phyloP scores from a whole-genome alignment of 2,888 invertebrate species.

The Ferrisia virgata region DNA sequence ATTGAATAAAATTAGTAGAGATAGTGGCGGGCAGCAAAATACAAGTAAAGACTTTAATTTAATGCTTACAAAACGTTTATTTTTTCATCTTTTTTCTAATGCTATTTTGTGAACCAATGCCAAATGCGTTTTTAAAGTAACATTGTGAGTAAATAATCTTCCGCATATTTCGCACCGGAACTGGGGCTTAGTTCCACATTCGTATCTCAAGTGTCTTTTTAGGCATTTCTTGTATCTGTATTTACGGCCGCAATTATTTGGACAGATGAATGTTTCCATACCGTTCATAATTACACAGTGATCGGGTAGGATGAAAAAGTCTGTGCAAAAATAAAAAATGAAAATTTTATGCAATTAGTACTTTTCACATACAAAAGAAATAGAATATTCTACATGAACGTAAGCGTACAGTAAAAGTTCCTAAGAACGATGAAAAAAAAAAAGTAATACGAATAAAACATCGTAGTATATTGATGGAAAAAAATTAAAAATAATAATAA shows the following conservation, averaged over 20 bases:
- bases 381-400: background rate
- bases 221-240: conserved; percentile 45
- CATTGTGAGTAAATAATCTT: conserved; percentile 49
- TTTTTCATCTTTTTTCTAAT: background rate
- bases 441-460: too few species aligned
- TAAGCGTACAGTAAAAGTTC: background rate
- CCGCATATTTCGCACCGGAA: background rate
- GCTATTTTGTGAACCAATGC: conserved; percentile 44
- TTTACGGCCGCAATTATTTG: conserved; percentile 45
- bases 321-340: background rate
- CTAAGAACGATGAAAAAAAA: too few species aligned
- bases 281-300: too few species aligned
- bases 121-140: conserved; percentile 32
- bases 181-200: background rate
- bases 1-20: too few species aligned
- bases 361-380: background rate
- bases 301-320: background rate
- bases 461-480: too few species aligned
- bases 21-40: too few species aligned
- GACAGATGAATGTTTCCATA: conserved; percentile 33
- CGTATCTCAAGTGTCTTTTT: background rate
- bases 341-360: background rate
- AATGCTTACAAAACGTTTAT: background rate
- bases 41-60: too few species aligned
- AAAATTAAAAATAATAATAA: too few species aligned